A percentile compares a stretch with the other conserved stretches of the same genome.
Conservation (phyloP, 2,888 invertebrate species). For the Rhingia campestris region DNA sequence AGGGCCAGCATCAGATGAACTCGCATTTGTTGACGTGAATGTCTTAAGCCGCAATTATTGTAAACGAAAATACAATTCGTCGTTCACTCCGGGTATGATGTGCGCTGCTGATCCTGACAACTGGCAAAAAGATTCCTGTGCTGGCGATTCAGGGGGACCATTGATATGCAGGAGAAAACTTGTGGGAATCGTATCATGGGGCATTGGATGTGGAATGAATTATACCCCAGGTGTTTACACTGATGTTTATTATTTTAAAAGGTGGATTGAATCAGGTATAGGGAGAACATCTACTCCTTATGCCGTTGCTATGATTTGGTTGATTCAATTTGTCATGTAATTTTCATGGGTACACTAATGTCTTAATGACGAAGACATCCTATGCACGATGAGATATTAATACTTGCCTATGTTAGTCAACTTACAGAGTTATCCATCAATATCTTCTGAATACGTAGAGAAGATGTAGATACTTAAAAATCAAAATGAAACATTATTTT, state of each 20-base stretch:
- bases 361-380: too few relatives aligned
- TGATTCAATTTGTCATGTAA: neutral
- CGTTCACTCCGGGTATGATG: slow-evolving; percentile 35
- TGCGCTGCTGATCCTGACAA: slow-evolving; percentile 26
- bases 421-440: too few relatives aligned
- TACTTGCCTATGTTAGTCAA: too few relatives aligned
- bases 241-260: slow-evolving; percentile 34
- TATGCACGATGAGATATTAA: too few relatives aligned
- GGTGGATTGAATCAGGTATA: slow-evolving; percentile 30
- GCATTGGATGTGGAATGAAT: slow-evolving; percentile 24
- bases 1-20: slow-evolving; percentile 23
- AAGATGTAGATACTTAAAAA: too few relatives aligned
- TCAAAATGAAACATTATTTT: too few relatives aligned
- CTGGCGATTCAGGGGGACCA: slow-evolving; percentile 58
- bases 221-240: slow-evolving; percentile 45
- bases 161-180: slow-evolving; percentile 40
- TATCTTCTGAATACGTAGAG: too few relatives aligned
- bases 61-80: neutral
- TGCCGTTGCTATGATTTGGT: neutral
- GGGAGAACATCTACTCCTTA: neutral
- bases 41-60: slow-evolving; percentile 4
- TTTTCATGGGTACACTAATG: too few relatives aligned
- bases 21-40: slow-evolving; percentile 11
- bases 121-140: slow-evolving; percentile 29
- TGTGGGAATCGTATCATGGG: slow-evolving; percentile 51